Base-by-base conservation (phyloP, 2,113 vertebrate genomes). In the Cyphomyrus plagiostoma region DNA sequence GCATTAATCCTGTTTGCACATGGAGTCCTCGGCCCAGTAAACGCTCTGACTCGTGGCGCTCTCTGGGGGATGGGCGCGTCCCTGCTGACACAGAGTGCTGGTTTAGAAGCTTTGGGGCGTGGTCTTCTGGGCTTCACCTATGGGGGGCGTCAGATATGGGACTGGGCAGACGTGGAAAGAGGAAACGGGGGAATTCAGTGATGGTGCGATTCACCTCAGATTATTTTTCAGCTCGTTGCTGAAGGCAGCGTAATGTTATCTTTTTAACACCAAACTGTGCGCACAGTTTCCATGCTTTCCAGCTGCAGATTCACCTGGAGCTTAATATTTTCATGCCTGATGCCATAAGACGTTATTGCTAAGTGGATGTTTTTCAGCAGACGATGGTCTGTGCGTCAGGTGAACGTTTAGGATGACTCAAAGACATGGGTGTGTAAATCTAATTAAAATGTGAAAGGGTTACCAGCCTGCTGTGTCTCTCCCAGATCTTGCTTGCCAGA, bases 371-470 rank as follows among this genome's bases (percentile, higher is more conserved):
- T 93, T 94, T 91, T 93, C 91, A 94, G 95, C 94, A 96, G 97
- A 97, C 96, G 97, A 96, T 96, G 94, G 96, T 96, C 96, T 94
- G 95, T 95, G 92, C 97, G 97, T 98, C 97, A 97, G 97, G 96
- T 95, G 97, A 97, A 96, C 98, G 97, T 98, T 98, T 98, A 98
- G 97, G 97, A 98, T 96, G 97, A 97, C 97, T 98, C 97, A 98
- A 97, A 98, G 97, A 98, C 97, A 97, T 97, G 97, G 97, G 97
- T 98, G 97, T 98, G 97, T 97, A 97, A 97, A 97, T 98, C 98
- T 99, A 98, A 99, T 99, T 99, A 99, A 98, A 98, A 98, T 97
- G 98, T 98, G 98, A 98, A 98, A 97, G 96, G 97, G 97, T 98
- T 98, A 98, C 97, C 97, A 97, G 98, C 97, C 97, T 97, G 97